Conservation (phyloP, 1,140 invertebrate genomes). For the Meloidogyne chitwoodi region DNA sequence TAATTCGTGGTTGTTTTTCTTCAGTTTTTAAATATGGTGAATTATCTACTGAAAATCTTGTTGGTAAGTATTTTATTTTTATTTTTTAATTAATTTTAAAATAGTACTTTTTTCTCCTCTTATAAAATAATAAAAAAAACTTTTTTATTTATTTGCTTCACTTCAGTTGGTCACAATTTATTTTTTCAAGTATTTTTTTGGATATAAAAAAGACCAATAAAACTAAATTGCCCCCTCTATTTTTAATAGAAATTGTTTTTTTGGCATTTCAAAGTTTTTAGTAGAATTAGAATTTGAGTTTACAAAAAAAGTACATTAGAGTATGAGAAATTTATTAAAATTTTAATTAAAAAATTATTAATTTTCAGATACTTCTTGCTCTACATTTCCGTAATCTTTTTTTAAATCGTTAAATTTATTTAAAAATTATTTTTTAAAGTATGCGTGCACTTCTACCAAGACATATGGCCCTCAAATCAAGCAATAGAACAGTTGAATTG, state of each 20-base stretch:
- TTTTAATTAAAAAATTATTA: background rate
- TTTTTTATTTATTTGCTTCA: background rate
- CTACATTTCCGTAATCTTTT: slow-evolving; percentile 25
- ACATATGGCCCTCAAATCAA: slow-evolving; percentile 40
- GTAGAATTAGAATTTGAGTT: too few relatives aligned
- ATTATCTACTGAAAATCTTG: slow-evolving; percentile 29
- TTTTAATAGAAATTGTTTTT: background rate
- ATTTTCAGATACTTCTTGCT: slow-evolving; percentile 41
- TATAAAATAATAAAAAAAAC: background rate
- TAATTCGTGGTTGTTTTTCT: slow-evolving; percentile 53
- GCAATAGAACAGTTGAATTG: slow-evolving; percentile 44
- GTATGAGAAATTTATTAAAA: too few relatives aligned
- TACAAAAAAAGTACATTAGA: too few relatives aligned
- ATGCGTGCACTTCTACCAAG: slow-evolving; percentile 29
- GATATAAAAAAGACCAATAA: background rate
- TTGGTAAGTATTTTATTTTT: slow-evolving; percentile 25
- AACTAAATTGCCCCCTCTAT: background rate
- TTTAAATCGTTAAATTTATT: background rate
- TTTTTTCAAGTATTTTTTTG: background rate
- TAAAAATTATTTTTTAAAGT: background rate
- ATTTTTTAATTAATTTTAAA: background rate
- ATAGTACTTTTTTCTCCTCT: background rate
- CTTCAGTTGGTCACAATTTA: background rate
- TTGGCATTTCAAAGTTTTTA: background rate
- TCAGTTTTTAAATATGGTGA: slow-evolving; percentile 52